Evolutionary conservation across 2,113 vertebrate species (phyloP).

Genomic region (Notothenia coriiceps): DNA sequence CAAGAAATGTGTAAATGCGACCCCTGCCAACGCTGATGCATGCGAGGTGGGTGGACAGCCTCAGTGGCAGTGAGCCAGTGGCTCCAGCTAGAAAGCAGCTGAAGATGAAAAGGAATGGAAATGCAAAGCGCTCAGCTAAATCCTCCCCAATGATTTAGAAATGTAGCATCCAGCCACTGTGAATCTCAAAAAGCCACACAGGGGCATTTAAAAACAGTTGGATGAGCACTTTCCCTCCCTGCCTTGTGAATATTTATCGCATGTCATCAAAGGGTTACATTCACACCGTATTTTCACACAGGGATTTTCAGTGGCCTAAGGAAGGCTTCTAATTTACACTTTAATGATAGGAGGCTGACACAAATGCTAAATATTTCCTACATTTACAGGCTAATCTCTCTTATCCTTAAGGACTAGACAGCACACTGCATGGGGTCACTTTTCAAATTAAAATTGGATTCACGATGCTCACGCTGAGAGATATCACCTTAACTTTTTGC

Average conservation of each 20-base stretch:
- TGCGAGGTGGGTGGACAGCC: neutral
- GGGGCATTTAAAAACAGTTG: slow-evolving; percentile 43
- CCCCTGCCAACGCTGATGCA: neutral
- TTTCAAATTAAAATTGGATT: slow-evolving; percentile 10
- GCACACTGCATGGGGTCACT: neutral
- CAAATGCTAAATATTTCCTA: neutral
- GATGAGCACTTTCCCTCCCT: slow-evolving; percentile 29
- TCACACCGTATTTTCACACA: neutral
- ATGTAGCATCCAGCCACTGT: neutral
- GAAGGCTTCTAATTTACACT: slow-evolving; percentile 19
- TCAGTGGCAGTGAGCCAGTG: slow-evolving; percentile 30
- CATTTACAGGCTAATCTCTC: slow-evolving; percentile 10
- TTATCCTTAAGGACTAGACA: neutral
- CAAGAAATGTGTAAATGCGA: neutral
- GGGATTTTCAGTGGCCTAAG: neutral
- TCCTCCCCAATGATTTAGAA: slow-evolving; percentile 49
- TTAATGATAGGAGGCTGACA: neutral
- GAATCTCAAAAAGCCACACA: slow-evolving; percentile 19
- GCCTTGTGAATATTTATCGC: slow-evolving; percentile 27
- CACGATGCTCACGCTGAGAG: neutral
- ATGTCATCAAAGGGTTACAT: slow-evolving; percentile 7
- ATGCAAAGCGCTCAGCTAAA: slow-evolving; percentile 45
- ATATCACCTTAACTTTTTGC: neutral
- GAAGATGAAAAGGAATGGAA: slow-evolving; percentile 57
- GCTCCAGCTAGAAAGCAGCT: slow-evolving; percentile 37